phyloP scores from a whole-genome alignment of 2,113 vertebrate genomes.

The Brachypodius melanocephalos region DNA sequence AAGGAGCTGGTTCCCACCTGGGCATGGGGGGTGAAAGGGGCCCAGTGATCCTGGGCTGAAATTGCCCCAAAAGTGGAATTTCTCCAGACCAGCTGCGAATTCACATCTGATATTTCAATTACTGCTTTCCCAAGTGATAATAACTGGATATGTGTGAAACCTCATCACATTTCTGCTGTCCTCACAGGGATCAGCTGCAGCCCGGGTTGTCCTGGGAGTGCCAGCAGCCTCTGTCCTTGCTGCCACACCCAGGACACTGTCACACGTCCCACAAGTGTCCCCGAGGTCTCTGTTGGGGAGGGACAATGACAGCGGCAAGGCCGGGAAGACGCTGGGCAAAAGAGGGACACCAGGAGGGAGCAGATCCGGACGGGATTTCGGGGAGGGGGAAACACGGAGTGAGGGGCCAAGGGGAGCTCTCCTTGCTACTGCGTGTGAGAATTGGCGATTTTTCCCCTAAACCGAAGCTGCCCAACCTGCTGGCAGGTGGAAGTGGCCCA shows the following conservation, averaged over 20 bases:
- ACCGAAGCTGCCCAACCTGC: background rate
- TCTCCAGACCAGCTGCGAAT: background rate
- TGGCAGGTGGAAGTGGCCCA: background rate
- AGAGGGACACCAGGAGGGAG: background rate
- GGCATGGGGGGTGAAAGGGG: rapidly evolving
- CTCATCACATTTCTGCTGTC: background rate
- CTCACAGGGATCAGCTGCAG: background rate
- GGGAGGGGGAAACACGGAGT: too few species aligned
- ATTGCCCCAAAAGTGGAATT: background rate
- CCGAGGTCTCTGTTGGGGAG: too few species aligned
- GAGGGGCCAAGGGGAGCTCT: background rate
- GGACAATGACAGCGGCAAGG: rapidly evolving
- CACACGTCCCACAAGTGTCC: rapidly evolving
- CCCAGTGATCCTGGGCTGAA: rapidly evolving
- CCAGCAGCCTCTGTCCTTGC: background rate
- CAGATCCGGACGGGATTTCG: rapidly evolving
- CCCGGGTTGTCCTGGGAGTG: background rate
- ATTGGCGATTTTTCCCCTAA: background rate
- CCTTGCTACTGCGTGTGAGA: background rate
- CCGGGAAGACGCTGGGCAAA: background rate
- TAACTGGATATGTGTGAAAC: rapidly evolving
- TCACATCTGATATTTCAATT: background rate
- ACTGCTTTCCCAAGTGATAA: background rate
- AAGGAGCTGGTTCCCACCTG: background rate
- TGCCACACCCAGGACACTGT: background rate